phyloP scores from a whole-genome alignment of 2,888 invertebrate genomes.

The Idaea straminata region DNA sequence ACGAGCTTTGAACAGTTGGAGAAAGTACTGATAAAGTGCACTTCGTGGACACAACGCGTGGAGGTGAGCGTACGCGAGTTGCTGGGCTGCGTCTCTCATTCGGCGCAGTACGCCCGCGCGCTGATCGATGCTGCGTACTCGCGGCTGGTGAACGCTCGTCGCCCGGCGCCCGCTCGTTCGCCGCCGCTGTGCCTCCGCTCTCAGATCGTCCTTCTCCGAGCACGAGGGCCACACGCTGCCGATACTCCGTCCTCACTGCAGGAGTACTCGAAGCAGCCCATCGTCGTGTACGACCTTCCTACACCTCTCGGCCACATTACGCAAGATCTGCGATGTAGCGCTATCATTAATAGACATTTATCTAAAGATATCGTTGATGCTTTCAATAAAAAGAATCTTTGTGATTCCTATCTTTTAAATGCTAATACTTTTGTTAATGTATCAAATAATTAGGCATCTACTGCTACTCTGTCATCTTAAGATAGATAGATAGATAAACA shows the following conservation, averaged over 20 bases:
- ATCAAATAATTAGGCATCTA: too few species aligned
- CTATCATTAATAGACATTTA: conserved; percentile 47
- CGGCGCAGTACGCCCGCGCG: conserved; percentile 49
- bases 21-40: conserved; percentile 14
- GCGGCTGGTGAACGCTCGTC: conserved; percentile 31
- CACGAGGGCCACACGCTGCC: conserved; percentile 13
- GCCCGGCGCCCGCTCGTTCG: conserved; percentile 16
- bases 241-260: conserved; percentile 16
- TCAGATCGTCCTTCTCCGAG: conserved; percentile 37
- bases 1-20: conserved; percentile 21
- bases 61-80: conserved; percentile 40
- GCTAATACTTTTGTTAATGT: too few species aligned
- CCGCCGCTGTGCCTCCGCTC: too few species aligned
- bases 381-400: conserved; percentile 44
- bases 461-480: too few species aligned
- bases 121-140: conserved; percentile 43
- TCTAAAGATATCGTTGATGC: conserved; percentile 35
- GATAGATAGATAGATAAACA: too few species aligned
- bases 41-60: too few species aligned
- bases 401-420: conserved; percentile 45
- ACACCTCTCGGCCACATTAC: conserved; percentile 15
- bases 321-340: conserved; percentile 28
- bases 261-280: conserved; percentile 33
- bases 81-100: conserved; percentile 45
- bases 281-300: conserved; percentile 35